Evolutionary conservation across 2,797 vertebrate species (phyloP), one percentile per base, ranked within the genome.

Genomic region (Cyprinodon diabolis): DNA sequence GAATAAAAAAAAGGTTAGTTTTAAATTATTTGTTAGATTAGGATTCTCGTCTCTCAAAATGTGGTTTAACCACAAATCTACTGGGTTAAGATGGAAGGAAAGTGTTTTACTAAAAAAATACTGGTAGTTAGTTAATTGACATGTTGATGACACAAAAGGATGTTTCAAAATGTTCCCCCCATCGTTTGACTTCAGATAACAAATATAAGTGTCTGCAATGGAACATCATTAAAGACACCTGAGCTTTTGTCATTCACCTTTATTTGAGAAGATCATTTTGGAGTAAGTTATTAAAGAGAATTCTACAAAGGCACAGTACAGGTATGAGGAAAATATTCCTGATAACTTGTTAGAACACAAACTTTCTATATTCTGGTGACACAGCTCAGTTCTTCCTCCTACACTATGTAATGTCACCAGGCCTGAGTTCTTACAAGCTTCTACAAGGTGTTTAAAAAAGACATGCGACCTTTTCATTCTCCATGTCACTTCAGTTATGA

Each of bases 401-500:
- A 15, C 13, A 49, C 17, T 5, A 2, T 66, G 47, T 66, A 49
- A 57, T 40, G 17, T 57, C 57, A 71, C 37, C 58, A 37, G 45
- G 37, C 9, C 47, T 6, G 30, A 43, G 30, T 54, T 48, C 48
- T 62, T 66, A 60, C 60, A 70, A 45, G 62, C 48, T 62, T 65
- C 73, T 63, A 79, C 45, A 51, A n/a, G 56, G 45, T 74, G 58
- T 17, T 74, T 58, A 72, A 68, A 68, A 25, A 74, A 45, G 13
- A 63, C 66, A 75, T 69, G 19, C 69, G 51, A 79, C 68, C 40
- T 69, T 77, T 77, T 66, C 43, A 57, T 68, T 71, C 13, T 37
- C 60, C 12, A 37, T 56, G 49, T 69, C 14, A 47, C 69, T 57
- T 58, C 43, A 54, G 4, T 13, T 40, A 30, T 62, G 15, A 75